Conservation (phyloP, 2,888 invertebrate species). For the Lycia hirtaria region DNA sequence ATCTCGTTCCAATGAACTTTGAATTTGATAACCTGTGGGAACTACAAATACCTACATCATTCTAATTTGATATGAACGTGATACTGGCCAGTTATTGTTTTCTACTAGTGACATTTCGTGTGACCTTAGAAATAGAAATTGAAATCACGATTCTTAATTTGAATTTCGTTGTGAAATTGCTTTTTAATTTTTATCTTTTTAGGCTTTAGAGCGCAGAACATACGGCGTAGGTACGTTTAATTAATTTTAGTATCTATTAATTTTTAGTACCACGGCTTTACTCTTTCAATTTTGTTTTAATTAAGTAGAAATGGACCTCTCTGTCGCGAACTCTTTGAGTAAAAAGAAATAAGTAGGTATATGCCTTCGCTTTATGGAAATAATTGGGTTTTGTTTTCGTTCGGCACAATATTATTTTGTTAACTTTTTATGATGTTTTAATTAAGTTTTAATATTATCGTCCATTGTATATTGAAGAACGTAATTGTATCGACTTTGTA, state of each 20-base stretch:
- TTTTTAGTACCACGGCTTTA: conserved; percentile 36
- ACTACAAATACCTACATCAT: conserved; percentile 58
- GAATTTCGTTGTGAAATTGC: conserved; percentile 16
- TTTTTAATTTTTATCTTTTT: conserved; percentile 29
- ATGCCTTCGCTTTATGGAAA: conserved; percentile 21
- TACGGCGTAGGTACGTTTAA: conserved; percentile 34
- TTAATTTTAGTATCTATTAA: conserved; percentile 39
- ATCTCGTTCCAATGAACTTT: conserved; percentile 72
- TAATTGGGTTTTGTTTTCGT: conserved; percentile 21
- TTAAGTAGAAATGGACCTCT: conserved; percentile 37
- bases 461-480: not conserved
- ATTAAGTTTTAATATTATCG: conserved; percentile 2
- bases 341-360: conserved; percentile 19
- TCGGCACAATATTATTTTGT: conserved; percentile 11
- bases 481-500: not conserved
- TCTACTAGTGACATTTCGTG: conserved; percentile 47
- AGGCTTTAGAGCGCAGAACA: conserved; percentile 17
- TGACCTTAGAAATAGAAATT: conserved; percentile 38
- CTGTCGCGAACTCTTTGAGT: conserved; percentile 29
- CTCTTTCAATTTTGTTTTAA: conserved; percentile 44
- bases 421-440: conserved; percentile 8
- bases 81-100: conserved; percentile 48
- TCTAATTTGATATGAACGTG: conserved; percentile 54
- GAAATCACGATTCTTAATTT: conserved; percentile 38
- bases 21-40: conserved; percentile 79